A percentile compares a stretch with the other conserved stretches of the same genome.
Conservation (phyloP, 2,888 invertebrate genomes). For the Nomada flava region DNA sequence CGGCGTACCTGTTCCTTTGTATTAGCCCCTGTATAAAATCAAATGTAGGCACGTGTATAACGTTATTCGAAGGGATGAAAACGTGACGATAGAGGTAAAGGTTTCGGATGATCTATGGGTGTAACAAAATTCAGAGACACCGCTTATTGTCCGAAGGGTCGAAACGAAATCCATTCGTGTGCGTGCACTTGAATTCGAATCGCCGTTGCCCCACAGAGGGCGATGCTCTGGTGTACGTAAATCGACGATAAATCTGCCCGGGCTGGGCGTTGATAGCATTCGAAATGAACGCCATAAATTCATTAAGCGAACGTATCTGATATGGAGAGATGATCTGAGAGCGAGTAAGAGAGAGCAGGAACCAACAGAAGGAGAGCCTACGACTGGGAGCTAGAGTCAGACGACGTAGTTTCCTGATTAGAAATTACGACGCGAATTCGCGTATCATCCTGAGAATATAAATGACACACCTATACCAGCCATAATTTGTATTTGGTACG, state of each 20-base stretch:
- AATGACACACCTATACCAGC: not conserved
- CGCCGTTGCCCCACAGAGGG: constrained; percentile 36
- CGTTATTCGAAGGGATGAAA: too few relatives aligned
- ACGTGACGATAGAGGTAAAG: not conserved
- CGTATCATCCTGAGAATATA: constrained; percentile 1
- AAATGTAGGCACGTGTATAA: too few relatives aligned
- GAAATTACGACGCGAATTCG: constrained; percentile 28
- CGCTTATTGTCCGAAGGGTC: not conserved
- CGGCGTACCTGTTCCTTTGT: too few relatives aligned
- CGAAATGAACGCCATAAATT: constrained; percentile 71
- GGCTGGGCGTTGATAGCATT: constrained; percentile 63
- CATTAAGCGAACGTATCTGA: constrained; percentile 68
- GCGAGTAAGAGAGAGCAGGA: constrained; percentile 30
- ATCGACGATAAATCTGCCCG: constrained; percentile 67
- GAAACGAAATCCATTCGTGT: constrained; percentile 14
- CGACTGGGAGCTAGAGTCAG: constrained; percentile 13
- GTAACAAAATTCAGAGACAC: not conserved
- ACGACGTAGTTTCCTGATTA: constrained; percentile 47
- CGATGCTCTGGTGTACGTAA: constrained; percentile 50
- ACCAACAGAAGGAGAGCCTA: constrained; percentile 19
- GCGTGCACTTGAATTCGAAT: constrained; percentile 50
- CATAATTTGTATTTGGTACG: not conserved
- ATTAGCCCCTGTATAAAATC: too few relatives aligned
- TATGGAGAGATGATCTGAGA: constrained; percentile 62
- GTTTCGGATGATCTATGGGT: not conserved